Percentiles rank a stretch among this genome's conserved stretches.
Conservation (phyloP, 2,113 vertebrate species). For the Hiodon alosoides region DNA sequence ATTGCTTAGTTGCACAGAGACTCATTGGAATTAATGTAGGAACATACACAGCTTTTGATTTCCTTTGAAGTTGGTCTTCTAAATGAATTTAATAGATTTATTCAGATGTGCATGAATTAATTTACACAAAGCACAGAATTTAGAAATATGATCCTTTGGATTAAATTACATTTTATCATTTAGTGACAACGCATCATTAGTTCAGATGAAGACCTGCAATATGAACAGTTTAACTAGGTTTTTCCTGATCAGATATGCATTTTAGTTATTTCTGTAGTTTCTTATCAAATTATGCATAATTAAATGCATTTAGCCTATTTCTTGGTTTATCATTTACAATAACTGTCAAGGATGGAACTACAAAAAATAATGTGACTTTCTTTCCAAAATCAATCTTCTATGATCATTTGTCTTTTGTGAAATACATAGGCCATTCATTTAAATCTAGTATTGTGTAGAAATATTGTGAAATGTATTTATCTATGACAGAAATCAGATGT, state of each 20-base stretch:
- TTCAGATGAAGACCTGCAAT: too few relatives aligned
- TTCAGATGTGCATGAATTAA: slow-evolving; percentile 69
- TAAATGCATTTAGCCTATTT: neutral
- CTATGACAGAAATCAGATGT: too few relatives aligned
- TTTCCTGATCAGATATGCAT: too few relatives aligned
- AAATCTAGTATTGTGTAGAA: too few relatives aligned
- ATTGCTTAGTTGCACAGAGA: slow-evolving; percentile 39
- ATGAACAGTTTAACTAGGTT: too few relatives aligned
- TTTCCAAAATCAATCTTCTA: too few relatives aligned
- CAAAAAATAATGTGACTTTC: slow-evolving; percentile 13
- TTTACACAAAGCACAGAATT: slow-evolving; percentile 66
- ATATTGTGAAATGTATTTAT: too few relatives aligned
- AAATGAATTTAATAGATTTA: slow-evolving; percentile 56
- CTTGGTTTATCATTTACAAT: slow-evolving; percentile 2
- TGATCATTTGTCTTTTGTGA: too few relatives aligned
- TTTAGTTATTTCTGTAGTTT: neutral
- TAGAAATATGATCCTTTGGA: slow-evolving; percentile 64
- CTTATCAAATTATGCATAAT: neutral
- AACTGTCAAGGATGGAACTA: slow-evolving; percentile 22
- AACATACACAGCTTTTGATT: slow-evolving; percentile 49
- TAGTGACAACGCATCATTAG: too few relatives aligned
- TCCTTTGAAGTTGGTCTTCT: slow-evolving; percentile 58
- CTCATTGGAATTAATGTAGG: slow-evolving; percentile 56
- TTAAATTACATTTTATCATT: slow-evolving; percentile 45
- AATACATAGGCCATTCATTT: too few relatives aligned